Conservation (phyloP, 2,797 vertebrate genomes). For the Apogon talboti region DNA sequence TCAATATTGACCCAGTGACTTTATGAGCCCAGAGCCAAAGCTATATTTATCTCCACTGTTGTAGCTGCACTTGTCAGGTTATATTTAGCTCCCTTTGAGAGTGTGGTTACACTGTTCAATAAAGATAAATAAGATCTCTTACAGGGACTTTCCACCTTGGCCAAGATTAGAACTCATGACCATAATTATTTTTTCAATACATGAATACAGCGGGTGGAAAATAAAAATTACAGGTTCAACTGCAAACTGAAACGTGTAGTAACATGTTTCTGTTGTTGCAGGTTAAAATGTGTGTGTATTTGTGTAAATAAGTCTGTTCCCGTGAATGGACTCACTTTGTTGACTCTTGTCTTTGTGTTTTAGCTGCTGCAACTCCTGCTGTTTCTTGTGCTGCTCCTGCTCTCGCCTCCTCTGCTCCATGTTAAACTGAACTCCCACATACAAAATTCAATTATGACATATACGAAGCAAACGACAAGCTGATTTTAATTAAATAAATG, state of each 20-base stretch:
- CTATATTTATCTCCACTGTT: slow-evolving; percentile 71
- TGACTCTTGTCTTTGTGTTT: slow-evolving; percentile 87
- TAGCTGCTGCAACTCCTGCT: slow-evolving; percentile 85
- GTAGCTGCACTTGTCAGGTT: slow-evolving; percentile 47
- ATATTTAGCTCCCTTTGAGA: slow-evolving; percentile 63
- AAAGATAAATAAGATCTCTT: slow-evolving; percentile 21
- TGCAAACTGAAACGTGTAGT: slow-evolving; percentile 12
- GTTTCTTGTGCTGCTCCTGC: slow-evolving; percentile 83
- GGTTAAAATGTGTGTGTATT: background rate
- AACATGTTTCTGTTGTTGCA: slow-evolving; percentile 11
- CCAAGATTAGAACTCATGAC: slow-evolving; percentile 21
- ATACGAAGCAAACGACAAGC: background rate
- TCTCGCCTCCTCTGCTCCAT: slow-evolving; percentile 84
- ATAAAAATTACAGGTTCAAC: slow-evolving; percentile 2
- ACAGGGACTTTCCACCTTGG: slow-evolving; percentile 52
- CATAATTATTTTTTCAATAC: slow-evolving; percentile 18
- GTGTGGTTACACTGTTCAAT: slow-evolving; percentile 20
- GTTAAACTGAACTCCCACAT: slow-evolving; percentile 70
- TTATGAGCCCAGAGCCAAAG: slow-evolving; percentile 49
- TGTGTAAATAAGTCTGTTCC: slow-evolving; percentile 4
- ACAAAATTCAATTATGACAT: slow-evolving; percentile 12
- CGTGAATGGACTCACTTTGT: slow-evolving; percentile 78
- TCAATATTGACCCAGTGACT: slow-evolving; percentile 81
- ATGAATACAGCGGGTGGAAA: background rate
- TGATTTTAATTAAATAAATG: no score